Conservation (phyloP, 2,113 vertebrate species). For the Ophthalmolycus amberensis region DNA sequence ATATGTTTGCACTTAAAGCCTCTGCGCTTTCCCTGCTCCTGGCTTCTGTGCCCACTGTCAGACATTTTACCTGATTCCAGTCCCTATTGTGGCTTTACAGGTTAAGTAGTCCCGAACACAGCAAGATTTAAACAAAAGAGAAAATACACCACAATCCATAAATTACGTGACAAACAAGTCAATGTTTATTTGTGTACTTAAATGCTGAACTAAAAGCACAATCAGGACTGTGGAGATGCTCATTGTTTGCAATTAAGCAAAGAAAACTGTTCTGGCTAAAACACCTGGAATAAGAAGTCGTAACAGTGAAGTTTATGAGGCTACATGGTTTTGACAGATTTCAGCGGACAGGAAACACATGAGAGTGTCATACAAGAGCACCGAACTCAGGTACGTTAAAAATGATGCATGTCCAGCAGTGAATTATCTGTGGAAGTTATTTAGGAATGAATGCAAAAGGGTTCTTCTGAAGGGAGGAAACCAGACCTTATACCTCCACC, state of each 20-base stretch:
- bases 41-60: constrained; percentile 20
- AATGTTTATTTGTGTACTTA: not conserved
- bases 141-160: not conserved
- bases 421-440: not conserved
- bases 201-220: no score
- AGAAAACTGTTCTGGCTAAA: no score
- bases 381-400: not conserved
- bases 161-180: no score
- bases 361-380: not conserved
- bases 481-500: not conserved
- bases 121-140: not conserved
- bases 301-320: not conserved
- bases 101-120: no score
- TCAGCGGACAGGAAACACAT: constrained; percentile 1
- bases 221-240: no score
- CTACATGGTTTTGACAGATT: not conserved
- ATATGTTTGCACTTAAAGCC: constrained; percentile 65
- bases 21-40: constrained; percentile 17
- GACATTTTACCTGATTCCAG: constrained; percentile 16
- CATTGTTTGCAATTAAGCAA: no score
- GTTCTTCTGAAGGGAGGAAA: not conserved
- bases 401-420: not conserved
- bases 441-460: not conserved
- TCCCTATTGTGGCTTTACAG: not conserved
- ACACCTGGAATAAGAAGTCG: not conserved